Conservation (phyloP, 1,140 invertebrate genomes). For the Drosophila yakuba region DNA sequence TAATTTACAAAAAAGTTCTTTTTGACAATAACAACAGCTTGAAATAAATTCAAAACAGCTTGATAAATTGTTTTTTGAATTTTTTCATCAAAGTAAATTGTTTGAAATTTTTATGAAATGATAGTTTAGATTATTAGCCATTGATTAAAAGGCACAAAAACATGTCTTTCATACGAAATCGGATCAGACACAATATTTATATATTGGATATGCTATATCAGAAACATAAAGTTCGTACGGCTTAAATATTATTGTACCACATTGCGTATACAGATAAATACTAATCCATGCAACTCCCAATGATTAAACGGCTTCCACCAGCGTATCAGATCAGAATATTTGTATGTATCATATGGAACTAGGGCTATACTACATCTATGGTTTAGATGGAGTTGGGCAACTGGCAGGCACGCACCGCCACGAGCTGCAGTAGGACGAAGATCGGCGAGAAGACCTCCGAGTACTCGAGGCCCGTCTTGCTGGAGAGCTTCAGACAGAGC, state of each 20-base stretch:
- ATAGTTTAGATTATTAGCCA: too few species aligned
- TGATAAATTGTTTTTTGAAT: background rate
- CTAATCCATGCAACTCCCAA: background rate
- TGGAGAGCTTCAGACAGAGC: slow-evolving; percentile 94
- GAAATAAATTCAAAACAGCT: background rate
- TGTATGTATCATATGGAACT: slow-evolving; percentile 10
- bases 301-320: background rate
- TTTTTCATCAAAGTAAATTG: too few species aligned
- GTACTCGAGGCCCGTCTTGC: slow-evolving; percentile 92
- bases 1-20: too few species aligned
- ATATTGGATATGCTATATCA: background rate
- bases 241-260: too few species aligned
- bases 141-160: background rate
- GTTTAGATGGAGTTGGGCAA: slow-evolving; percentile 86
- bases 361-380: slow-evolving; percentile 6
- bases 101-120: too few species aligned
- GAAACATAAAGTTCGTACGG: too few species aligned
- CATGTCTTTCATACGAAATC: too few species aligned
- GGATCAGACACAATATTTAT: background rate
- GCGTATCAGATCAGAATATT: slow-evolving; percentile 17
- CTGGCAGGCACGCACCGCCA: slow-evolving; percentile 96
- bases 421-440: slow-evolving; percentile 94
- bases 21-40: too few species aligned
- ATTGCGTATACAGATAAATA: background rate
- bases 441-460: slow-evolving; percentile 96